These are phyloP conservation scores for Callospermophilus lateralis DNA, from an alignment of 2,113 vertebrate species.

Conservation along the genomic window DNA sequence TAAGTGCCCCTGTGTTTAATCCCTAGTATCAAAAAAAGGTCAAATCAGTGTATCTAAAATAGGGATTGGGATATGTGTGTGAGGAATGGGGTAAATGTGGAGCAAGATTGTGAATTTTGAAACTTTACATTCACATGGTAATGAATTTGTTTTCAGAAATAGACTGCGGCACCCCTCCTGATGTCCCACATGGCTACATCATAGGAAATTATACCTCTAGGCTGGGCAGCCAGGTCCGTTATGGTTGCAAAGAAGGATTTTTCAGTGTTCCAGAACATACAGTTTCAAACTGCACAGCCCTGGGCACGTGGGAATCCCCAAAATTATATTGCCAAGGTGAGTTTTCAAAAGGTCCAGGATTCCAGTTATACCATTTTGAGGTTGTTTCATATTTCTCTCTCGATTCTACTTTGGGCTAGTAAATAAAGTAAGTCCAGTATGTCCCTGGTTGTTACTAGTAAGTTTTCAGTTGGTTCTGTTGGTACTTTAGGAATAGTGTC, in stretches of 20 bases:
- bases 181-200: constrained; percentile 83
- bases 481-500: neutral
- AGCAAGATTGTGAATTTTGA: constrained; percentile 37
- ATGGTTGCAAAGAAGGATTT: constrained; percentile 86
- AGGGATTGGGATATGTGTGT: neutral
- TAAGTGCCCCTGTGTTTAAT: no score
- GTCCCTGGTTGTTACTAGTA: neutral
- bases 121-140: neutral
- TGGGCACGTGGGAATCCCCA: constrained; percentile 71
- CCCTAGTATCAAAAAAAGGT: no score
- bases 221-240: constrained; percentile 81
- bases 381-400: constrained; percentile 5
- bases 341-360: constrained; percentile 25
- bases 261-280: constrained; percentile 52
- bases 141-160: constrained; percentile 84
- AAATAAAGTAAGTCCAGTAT: neutral
- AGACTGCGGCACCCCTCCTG: constrained; percentile 85
- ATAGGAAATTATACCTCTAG: constrained; percentile 84
- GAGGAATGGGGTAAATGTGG: neutral
- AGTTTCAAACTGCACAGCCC: constrained; percentile 81
- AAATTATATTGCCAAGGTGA: constrained; percentile 76
- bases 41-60: neutral
- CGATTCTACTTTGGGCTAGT: neutral
- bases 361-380: neutral
- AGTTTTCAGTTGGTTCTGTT: constrained; percentile 20